These are phyloP conservation scores for Triplophysa siluroides DNA, from an alignment of 2,113 vertebrate species.

Conservation along the genomic window DNA sequence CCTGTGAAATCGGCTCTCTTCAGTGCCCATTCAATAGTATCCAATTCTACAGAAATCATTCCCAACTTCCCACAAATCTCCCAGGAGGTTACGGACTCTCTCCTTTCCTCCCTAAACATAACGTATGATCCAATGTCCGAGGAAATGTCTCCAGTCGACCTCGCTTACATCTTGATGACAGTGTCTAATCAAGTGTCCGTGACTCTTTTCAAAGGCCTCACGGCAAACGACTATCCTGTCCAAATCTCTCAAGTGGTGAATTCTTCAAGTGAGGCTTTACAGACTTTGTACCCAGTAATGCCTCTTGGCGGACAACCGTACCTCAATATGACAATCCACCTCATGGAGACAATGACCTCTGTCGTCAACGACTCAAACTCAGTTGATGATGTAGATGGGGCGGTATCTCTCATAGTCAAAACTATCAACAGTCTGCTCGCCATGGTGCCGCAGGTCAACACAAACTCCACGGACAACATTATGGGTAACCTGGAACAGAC, in stretches of 20 bases:
- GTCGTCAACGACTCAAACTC: conserved; percentile 43
- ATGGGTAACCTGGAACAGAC: conserved; percentile 42
- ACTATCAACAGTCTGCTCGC: conserved; percentile 49
- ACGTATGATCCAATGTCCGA: conserved; percentile 24
- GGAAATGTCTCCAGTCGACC: conserved; percentile 1
- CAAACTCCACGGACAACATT: conserved; percentile 5
- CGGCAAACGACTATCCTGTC: conserved; percentile 4
- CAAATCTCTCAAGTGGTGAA: conserved; percentile 21
- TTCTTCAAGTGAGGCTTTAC: conserved; percentile 26
- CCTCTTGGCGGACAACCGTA: conserved; percentile 40
- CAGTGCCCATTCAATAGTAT: conserved; percentile 41
- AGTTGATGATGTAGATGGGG: conserved; percentile 7
- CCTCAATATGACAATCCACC: conserved; percentile 43
- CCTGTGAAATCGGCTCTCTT: conserved; percentile 36
- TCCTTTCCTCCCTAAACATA: conserved; percentile 48
- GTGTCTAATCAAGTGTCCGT: conserved; percentile 49
- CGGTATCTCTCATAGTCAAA: conserved; percentile 9
- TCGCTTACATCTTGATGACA: conserved; percentile 31
- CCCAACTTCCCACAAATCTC: conserved; percentile 50
- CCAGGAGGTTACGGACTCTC: conserved; percentile 38
- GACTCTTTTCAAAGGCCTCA: conserved; percentile 42
- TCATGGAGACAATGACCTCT: conserved; percentile 46
- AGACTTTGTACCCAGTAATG: conserved; percentile 33
- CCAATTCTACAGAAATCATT: conserved; percentile 47
- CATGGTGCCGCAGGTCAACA: conserved; percentile 22